Evolutionary conservation across 2,113 vertebrate genomes (phyloP), one percentile per base, ranked within the genome.

Genomic region (Hymenochirus boettgeri): DNA sequence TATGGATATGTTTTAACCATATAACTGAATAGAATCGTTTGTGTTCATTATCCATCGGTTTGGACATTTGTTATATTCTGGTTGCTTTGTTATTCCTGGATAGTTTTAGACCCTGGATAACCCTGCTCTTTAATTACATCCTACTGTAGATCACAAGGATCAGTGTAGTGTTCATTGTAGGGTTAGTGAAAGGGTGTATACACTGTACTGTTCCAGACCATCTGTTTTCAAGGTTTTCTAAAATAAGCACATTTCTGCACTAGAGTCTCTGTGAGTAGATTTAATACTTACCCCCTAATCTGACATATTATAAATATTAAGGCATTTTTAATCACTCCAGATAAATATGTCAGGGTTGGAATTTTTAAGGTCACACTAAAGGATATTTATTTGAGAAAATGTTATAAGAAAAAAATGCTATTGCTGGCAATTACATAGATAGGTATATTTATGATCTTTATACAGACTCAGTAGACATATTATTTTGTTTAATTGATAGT

Each of bases 301-400:
- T 58, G 55, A 66, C 21, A 35, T 64, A 29, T 24, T 27, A 12
- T 27, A 46, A 46, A 57, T 35, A 35, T 13, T 57, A 65, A 37
- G 22, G 29, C 27, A 29, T 45, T 31, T 5, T 18, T 63, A 54
- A 42, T 64, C 18, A 64, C 18, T 13, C n/a, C 21, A 45, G 17
- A 29, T 57, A 57, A 57, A 57, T 57, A 57, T 35, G 54, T 35
- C 52, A 55, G 26, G 15, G 25, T 17, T 27, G 51, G 25, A 22
- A 47, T 61, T 31, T 47, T 61, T n/a, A 61, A 48, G 58, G 58
- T 61, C 42, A 48, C 25, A 19, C 26, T 22, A 51, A 48, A 51
- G 13, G 27, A 13, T 62, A 13, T 23, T 6, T 51, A 9, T 7
- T 13, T 27, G 15, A n/a, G 15, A n/a, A 42, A 62, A 35, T 19